Conservation (phyloP, 2,797 vertebrate genomes). For the Triplophysa yarkandensis region DNA sequence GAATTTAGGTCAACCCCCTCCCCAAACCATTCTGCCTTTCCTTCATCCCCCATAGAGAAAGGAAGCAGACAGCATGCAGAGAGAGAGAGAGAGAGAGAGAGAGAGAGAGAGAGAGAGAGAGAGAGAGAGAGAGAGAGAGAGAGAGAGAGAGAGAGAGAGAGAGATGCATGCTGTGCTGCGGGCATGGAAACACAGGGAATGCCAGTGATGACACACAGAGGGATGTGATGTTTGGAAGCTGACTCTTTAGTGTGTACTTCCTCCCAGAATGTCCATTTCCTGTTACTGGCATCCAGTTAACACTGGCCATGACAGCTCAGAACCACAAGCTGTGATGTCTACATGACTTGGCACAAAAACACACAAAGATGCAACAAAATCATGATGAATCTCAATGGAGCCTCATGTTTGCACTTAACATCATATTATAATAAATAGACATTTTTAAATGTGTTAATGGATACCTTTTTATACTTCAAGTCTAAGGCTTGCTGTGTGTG, state of each 20-base stretch:
- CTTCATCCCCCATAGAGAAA: conserved; percentile 44
- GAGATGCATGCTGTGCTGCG: background rate
- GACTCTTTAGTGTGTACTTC: background rate
- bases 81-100: background rate
- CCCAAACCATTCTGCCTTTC: background rate
- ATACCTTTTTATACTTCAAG: background rate
- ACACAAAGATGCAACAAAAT: background rate
- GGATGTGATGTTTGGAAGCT: background rate
- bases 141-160: conserved; percentile 1
- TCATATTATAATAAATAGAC: background rate
- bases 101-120: background rate
- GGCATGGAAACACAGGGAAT: background rate
- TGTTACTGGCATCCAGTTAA: conserved; percentile 1
- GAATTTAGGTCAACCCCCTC: conserved; percentile 54
- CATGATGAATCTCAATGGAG: too few relatives aligned
- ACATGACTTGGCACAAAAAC: background rate
- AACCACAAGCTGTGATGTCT: background rate
- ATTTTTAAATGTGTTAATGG: background rate
- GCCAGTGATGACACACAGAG: background rate
- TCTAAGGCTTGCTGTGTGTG: background rate
- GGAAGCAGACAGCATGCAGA: conserved; percentile 27
- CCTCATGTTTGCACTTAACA: background rate
- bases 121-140: background rate
- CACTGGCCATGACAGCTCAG: background rate
- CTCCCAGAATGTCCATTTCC: conserved; percentile 12